Conservation (phyloP, 2,113 vertebrate genomes). For the Laticauda colubrina region DNA sequence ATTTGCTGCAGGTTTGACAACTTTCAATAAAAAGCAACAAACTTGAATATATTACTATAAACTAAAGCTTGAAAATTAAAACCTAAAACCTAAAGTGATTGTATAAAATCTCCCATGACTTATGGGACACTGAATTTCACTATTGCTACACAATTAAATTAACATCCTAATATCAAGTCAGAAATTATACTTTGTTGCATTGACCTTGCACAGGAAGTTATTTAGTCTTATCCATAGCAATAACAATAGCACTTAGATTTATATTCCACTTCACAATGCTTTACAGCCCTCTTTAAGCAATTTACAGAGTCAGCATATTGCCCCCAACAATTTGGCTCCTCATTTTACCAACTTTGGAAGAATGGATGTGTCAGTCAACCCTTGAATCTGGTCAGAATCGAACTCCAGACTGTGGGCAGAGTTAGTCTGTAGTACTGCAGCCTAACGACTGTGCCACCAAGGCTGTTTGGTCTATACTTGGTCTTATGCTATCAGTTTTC, state of each 20-base stretch:
- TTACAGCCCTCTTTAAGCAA: not conserved
- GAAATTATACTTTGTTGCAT: slow-evolving; percentile 20
- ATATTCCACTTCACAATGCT: not conserved
- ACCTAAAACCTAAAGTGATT: slow-evolving; percentile 7
- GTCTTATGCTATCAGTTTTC: not conserved
- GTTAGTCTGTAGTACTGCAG: not conserved
- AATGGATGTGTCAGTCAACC: not conserved
- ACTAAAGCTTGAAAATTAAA: slow-evolving; percentile 34
- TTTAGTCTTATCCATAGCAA: not conserved
- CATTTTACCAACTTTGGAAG: not conserved
- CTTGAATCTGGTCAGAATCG: not conserved
- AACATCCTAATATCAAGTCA: slow-evolving; percentile 3
- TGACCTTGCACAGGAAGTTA: slow-evolving; percentile 7
- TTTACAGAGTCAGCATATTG: not conserved
- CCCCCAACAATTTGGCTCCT: not conserved
- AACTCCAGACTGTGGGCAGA: not conserved
- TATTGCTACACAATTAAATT: slow-evolving; percentile 16
- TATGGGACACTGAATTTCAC: slow-evolving; percentile 4
- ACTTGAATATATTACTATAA: slow-evolving; percentile 1
- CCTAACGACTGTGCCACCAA: not conserved
- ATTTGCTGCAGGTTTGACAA: slow-evolving; percentile 8
- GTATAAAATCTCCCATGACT: slow-evolving; percentile 14
- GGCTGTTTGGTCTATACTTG: not conserved
- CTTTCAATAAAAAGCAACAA: not conserved
- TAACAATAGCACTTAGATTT: not conserved